Evolutionary conservation across 2,113 vertebrate genomes (phyloP).

Genomic region (Neogale vison): DNA sequence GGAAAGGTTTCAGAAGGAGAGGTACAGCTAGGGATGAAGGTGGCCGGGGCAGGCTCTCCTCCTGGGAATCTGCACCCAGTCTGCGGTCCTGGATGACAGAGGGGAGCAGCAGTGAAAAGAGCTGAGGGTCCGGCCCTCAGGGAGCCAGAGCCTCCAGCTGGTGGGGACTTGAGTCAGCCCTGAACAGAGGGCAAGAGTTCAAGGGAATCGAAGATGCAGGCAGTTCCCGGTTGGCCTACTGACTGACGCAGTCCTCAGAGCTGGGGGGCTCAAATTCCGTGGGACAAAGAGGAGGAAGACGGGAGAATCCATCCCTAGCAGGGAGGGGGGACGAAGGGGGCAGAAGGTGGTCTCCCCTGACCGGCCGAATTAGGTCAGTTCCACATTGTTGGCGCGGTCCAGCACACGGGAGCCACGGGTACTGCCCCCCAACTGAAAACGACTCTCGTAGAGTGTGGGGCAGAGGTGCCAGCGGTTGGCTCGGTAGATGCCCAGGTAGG

Average conservation of each 20-base stretch:
- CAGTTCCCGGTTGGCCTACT: not conserved
- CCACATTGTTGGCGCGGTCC: slow-evolving; percentile 90
- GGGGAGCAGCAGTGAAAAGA: slow-evolving; percentile 47
- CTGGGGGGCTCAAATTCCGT: not conserved
- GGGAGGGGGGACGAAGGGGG: not conserved
- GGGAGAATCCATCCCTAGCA: not conserved
- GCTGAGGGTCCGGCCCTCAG: slow-evolving; percentile 18
- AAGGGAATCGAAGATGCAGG: slow-evolving; percentile 43
- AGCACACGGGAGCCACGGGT: slow-evolving; percentile 90
- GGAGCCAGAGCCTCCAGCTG: slow-evolving; percentile 7
- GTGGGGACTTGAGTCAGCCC: slow-evolving; percentile 31
- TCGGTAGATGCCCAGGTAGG: slow-evolving; percentile 93
- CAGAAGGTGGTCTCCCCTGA: not conserved
- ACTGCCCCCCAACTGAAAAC: slow-evolving; percentile 91
- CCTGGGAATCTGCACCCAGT: not conserved
- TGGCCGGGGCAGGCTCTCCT: slow-evolving; percentile 27
- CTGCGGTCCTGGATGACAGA: slow-evolving; percentile 16
- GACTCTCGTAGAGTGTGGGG: slow-evolving; percentile 95
- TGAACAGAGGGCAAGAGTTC: slow-evolving; percentile 38
- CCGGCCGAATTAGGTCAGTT: slow-evolving; percentile 85
- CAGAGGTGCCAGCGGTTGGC: slow-evolving; percentile 94
- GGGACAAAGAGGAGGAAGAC: slow-evolving; percentile 16
- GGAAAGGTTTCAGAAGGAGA: not conserved
- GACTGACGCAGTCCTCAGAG: slow-evolving; percentile 5
- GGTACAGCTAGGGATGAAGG: not conserved